Evolutionary conservation across 1,140 invertebrate species (phyloP), one percentile per base, ranked within the genome.

Genomic region (Tetramorium parvispinum): DNA sequence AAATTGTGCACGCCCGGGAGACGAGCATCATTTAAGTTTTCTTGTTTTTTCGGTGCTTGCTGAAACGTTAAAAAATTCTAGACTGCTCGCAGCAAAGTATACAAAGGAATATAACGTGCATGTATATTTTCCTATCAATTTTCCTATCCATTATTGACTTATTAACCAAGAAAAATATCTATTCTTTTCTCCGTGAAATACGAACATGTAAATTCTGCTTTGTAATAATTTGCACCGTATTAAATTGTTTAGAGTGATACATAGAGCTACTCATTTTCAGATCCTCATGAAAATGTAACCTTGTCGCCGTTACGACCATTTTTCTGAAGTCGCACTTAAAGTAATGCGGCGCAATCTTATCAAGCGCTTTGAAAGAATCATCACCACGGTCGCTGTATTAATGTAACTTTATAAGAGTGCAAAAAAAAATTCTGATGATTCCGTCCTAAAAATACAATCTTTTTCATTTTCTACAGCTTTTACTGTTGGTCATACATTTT

Each of bases 241-340:
- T 57, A 70, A 81, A 21, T 66, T 37, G 51, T 81, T n/a, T 55
- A 70, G 3, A 51, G 37, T 70, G 40, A 81, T 37, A 55, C 7
- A 27, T 66, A 37, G n/a, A 37, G 63, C 27, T 43, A 8, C 8
- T 7, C 5, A 40, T 70, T 57, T 24, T 37, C 5, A 73, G 59
- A 27, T 49, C 51, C 81, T 88, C 86, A 85, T 88, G 63, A 88
- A 88, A 88, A 78, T 88, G 32, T 81, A 87, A 85, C 77, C 18
- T 61, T 32, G n/a, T 53, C 61, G 13, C 18, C 32, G 68, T 21
- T 43, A 49, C 7, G 49, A 51, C 51, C 68, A 70, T 71, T 85
- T 85, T 65, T 87, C 71, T 49, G n/a, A 76, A 87, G 59, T 16
- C 61, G 46, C 63, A 77, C 78, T 88, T 88, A 77, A 65, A 51